Evolutionary conservation across 2,797 vertebrate species (phyloP).

Genomic region (Xiphophorus birchmanni): DNA sequence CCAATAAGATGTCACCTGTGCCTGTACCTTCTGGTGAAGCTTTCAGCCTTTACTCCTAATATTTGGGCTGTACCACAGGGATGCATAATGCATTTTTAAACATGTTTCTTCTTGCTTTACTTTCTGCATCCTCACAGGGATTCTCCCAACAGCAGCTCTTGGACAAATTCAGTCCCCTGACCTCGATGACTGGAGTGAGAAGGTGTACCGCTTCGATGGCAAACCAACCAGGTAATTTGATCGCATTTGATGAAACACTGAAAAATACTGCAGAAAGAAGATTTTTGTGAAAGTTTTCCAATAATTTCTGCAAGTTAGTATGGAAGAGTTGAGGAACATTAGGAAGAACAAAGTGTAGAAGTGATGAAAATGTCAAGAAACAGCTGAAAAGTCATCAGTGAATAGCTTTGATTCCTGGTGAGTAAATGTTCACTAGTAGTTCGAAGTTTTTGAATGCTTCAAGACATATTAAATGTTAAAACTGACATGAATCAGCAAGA

Average conservation of each 20-base stretch:
- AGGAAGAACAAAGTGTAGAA: background rate
- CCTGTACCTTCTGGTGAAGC: conserved; percentile 63
- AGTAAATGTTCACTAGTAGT: background rate
- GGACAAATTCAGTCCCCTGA: conserved; percentile 88
- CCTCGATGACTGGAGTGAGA: conserved; percentile 89
- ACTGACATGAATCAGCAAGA: background rate
- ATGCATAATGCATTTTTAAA: conserved; percentile 35
- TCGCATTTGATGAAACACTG: conserved; percentile 38
- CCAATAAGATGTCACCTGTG: conserved; percentile 48
- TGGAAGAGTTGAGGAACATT: background rate
- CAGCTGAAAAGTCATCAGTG: background rate
- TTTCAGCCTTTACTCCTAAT: conserved; percentile 43
- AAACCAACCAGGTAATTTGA: conserved; percentile 85
- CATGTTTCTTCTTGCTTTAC: conserved; percentile 52
- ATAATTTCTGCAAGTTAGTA: background rate
- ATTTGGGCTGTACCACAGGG: conserved; percentile 37
- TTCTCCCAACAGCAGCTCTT: conserved; percentile 81
- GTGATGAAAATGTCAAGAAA: background rate
- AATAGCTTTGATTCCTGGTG: background rate
- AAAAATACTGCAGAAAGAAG: conserved; percentile 4
- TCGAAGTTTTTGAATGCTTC: background rate
- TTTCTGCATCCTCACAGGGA: conserved; percentile 75
- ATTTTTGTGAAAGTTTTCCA: conserved; percentile 2
- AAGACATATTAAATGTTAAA: background rate
- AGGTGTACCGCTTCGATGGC: conserved; percentile 87